phyloP scores from a whole-genome alignment of 2,888 invertebrate genomes.

The Calameuta filiformis region DNA sequence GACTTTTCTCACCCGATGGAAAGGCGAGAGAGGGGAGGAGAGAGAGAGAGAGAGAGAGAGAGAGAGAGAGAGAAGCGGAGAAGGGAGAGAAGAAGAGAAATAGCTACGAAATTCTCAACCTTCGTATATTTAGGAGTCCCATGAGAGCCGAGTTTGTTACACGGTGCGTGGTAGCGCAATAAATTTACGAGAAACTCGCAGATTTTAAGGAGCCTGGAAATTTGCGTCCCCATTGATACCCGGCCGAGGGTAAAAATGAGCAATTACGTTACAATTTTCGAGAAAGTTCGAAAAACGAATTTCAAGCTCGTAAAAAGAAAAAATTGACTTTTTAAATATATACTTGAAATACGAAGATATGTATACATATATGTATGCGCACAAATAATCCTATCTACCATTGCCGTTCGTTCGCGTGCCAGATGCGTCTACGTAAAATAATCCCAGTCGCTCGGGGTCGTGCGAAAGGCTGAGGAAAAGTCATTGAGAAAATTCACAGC shows the following conservation, averaged over 20 bases:
- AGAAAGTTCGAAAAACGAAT: no score
- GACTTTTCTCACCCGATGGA: neutral
- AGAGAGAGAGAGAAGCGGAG: no score
- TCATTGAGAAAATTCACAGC: neutral
- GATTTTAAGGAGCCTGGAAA: neutral
- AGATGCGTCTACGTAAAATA: neutral
- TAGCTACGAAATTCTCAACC: neutral
- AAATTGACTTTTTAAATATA: no score
- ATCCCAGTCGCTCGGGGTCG: neutral
- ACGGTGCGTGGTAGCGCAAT: constrained; percentile 31
- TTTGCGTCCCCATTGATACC: neutral
- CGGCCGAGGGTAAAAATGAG: neutral
- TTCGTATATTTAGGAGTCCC: constrained; percentile 11
- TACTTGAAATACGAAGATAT: no score
- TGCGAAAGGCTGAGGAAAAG: neutral
- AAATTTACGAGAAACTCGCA: constrained; percentile 21
- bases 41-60: no score
- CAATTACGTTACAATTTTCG: neutral
- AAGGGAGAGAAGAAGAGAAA: neutral
- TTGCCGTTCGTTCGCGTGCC: neutral
- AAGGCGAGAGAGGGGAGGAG: neutral
- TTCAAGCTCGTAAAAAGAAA: no score
- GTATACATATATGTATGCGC: no score
- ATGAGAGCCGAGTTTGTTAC: constrained; percentile 25
- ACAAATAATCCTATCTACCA: no score